Evolutionary conservation across 2,888 invertebrate species (phyloP), one percentile per base, ranked within the genome.

Genomic region (Dinocampus coccinellae): DNA sequence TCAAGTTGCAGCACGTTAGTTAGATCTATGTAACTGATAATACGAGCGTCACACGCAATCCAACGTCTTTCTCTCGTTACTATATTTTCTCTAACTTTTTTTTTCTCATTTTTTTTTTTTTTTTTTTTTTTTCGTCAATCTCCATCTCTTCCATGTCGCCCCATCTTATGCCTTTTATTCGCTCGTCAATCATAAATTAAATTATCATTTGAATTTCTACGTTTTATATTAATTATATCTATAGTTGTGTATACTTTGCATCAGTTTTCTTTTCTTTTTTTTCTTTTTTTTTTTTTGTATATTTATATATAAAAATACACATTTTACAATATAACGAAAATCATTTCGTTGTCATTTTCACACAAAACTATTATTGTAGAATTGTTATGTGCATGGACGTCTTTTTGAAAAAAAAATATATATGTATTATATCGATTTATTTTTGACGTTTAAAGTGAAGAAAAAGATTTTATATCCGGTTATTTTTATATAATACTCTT

Each of bases 41-140:
- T 55, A 69, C 47, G 69, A 42, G 11, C 66, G 66, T 73, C 65
- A 63, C 73, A 76, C 74, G 73, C 72, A 71, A 75, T 29, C 64
- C 55, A 67, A 66, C 67, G 29, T 66, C 67, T 67, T 67, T 67
- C 61, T 3, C 2, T 39, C 39, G 0, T n/a, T 47, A 3, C 6
- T 16, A n/a, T n/a, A n/a, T n/a, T 39, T 11, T 39, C 36, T 36
- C 33, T 36, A 10, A 3, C 3, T 13, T 39, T n/a, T n/a, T 3
- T 34, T n/a, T n/a, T n/a, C n/a, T n/a, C n/a, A n/a, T n/a, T n/a
- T n/a, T n/a, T n/a, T n/a, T n/a, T n/a, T n/a, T n/a, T n/a, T n/a
- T n/a, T n/a, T n/a, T n/a, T n/a, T n/a, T n/a, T n/a, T n/a, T n/a
- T n/a, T n/a, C n/a, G n/a, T n/a, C n/a, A n/a, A n/a, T n/a, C n/a